Evolutionary conservation across 2,888 invertebrate genomes (phyloP), one percentile per base, ranked within the genome.

Genomic region (Diarsia mendica): DNA sequence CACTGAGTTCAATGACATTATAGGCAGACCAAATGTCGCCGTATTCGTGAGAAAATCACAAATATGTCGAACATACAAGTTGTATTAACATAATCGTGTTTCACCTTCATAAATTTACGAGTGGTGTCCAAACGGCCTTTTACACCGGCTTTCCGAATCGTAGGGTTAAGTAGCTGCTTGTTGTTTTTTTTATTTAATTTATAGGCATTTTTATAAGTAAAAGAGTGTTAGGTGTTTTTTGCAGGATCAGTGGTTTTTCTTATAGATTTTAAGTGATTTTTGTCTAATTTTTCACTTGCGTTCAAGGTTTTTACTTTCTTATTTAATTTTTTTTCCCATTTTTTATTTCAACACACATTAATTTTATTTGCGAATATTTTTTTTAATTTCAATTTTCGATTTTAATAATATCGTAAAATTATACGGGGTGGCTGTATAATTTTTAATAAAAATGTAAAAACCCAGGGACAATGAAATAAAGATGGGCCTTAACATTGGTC

Each of bases 11-110:
- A 91, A 88, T 89, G 95, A 94, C 95, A 87, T 84, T 69, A 71
- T 80, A 72, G 87, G 91, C 92, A 96, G 96, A 96, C 96, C 89
- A 90, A 89, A 86, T 92, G 96, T 92, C 96, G 95, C 96, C 95
- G 82, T 92, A 66, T 83, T 92, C 94, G 95, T 95, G 94, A 93
- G 94, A 95, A 94, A 90, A 88, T 84, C 89, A 90, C 86, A 93
- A 92, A 93, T 92, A 92, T 92, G 90, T 89, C 91, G 88, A 90
- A 91, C 90, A 89, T 87, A 90, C 89, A 81, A 87, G 82, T 86
- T 79, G 73, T 82, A 95, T 95, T 96, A 90, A 85, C 95, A 96
- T 95, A 95, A 95, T 94, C 93, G 90, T 93, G 92, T 94, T 91
- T 90, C 87, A 90, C 87, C 89, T 90, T 88, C 83, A 92, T 93